Base-by-base conservation (phyloP, 1,140 invertebrate genomes). In the Acarapis woodi region DNA sequence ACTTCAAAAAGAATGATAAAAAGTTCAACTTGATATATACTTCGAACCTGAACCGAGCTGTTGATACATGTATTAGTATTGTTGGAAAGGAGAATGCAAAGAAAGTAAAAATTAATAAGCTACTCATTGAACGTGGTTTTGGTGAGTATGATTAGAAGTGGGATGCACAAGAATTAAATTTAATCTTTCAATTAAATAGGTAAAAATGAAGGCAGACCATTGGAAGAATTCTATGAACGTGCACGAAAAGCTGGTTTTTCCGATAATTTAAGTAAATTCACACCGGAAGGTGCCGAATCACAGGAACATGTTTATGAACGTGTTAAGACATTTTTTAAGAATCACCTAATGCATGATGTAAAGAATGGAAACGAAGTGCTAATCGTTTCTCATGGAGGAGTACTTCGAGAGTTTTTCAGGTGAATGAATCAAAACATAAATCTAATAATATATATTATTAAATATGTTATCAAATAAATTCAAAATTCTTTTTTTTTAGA, bases 371-470 rank as follows among this genome's bases (percentile, higher is more conserved):
- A n/a, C 4, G 12, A 42, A 18, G 16, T 42, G 9, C 14, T 43
- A 15, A 37, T 43, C 12, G 42, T 43, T 12, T 20, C 34, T 30
- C 42, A 43, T 28, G 42, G 42, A 18, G 42, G 42, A 2, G 40
- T 41, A 14, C 37, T 43, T 20, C 39, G 42, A 5, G 32, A 43
- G 21, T n/a, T n/a, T n/a, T n/a, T n/a, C n/a, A n/a, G n/a, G n/a
- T n/a, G n/a, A n/a, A n/a, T n/a, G n/a, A n/a, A n/a, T n/a, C n/a
- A n/a, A n/a, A n/a, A n/a, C n/a, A n/a, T n/a, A n/a, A n/a, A n/a
- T n/a, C n/a, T n/a, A n/a, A n/a, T n/a, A n/a, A n/a, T n/a, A n/a
- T n/a, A n/a, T n/a, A n/a, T n/a, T n/a, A n/a, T n/a, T n/a, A n/a
- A n/a, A n/a, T n/a, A n/a, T n/a, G n/a, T n/a, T n/a, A n/a, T n/a